Conservation (phyloP, 2,888 invertebrate genomes). For the Pseudeuparius sepicola region DNA sequence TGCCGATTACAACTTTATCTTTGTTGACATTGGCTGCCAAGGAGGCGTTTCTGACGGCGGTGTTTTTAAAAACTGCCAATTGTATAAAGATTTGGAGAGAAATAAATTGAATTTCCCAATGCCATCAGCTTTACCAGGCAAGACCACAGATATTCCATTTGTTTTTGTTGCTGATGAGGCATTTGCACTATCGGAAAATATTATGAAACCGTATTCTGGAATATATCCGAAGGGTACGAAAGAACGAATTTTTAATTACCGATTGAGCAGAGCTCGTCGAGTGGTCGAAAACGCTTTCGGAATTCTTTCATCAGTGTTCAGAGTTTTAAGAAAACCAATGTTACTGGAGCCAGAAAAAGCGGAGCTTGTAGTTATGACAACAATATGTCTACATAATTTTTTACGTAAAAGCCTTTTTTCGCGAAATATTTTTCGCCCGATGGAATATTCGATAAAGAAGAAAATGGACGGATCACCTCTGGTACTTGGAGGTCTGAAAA, state of each 20-base stretch:
- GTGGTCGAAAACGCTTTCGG: no score
- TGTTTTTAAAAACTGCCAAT: conserved; percentile 21
- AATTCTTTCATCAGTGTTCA: conserved; percentile 16
- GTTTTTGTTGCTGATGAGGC: conserved; percentile 20
- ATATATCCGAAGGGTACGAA: conserved; percentile 4
- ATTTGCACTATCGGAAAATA: conserved; percentile 10
- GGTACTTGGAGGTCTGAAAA: no score
- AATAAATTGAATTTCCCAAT: conserved; percentile 6
- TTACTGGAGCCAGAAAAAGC: conserved; percentile 17
- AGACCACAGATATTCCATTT: conserved; percentile 12
- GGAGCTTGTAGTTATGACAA: conserved; percentile 11
- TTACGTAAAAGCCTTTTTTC: conserved; percentile 14
- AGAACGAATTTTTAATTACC: conserved; percentile 11
- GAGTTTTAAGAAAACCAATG: conserved; percentile 17
- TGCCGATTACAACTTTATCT: conserved; percentile 32
- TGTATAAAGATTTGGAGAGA: conserved; percentile 9
- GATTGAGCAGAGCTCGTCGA: no score
- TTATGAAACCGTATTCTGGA: conserved; percentile 13
- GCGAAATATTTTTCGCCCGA: conserved; percentile 10
- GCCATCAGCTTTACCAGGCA: conserved; percentile 7
- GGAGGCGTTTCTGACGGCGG: conserved; percentile 31
- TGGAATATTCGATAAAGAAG: no score
- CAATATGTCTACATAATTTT: conserved; percentile 17
- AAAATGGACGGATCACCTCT: no score
- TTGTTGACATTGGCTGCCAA: conserved; percentile 29